Evolutionary conservation across 2,113 vertebrate species (phyloP).

Genomic region (Macaca mulatta): DNA sequence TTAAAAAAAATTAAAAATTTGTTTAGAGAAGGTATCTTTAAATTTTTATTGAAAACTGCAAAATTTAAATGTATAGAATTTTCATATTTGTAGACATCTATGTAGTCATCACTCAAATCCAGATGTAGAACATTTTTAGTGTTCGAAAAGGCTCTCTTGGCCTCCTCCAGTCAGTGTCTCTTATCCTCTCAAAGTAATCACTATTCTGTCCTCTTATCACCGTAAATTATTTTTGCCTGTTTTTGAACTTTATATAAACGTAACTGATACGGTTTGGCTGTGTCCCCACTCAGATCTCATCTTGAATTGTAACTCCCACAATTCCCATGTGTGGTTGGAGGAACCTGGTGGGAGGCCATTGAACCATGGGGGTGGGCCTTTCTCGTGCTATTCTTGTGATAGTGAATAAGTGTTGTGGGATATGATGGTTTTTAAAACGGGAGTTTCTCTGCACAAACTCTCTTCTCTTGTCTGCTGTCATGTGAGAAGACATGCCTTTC

Average conservation of each 20-base stretch:
- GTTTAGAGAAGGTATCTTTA: background rate
- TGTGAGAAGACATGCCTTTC: too few relatives aligned
- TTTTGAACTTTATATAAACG: background rate
- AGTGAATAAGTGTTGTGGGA: too few relatives aligned
- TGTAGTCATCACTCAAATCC: background rate
- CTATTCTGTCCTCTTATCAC: background rate
- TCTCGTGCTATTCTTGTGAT: too few relatives aligned
- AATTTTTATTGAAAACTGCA: background rate
- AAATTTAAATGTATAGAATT: background rate
- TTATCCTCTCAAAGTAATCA: background rate
- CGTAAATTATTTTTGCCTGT: background rate
- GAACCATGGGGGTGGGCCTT: too few relatives aligned
- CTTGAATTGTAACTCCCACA: too few relatives aligned
- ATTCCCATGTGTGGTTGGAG: too few relatives aligned
- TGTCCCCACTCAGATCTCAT: too few relatives aligned
- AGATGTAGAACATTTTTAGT: background rate
- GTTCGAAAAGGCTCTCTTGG: background rate
- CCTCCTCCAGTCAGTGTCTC: background rate
- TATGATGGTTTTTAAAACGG: too few relatives aligned
- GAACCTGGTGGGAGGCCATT: too few relatives aligned
- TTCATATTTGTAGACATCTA: background rate
- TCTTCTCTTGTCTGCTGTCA: too few relatives aligned
- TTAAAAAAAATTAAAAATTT: background rate
- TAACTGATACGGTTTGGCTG: too few relatives aligned
- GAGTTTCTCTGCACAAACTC: too few relatives aligned